Evolutionary conservation across 1,140 invertebrate species (phyloP).

Genomic region (Phymorhynchus buccinoides): DNA sequence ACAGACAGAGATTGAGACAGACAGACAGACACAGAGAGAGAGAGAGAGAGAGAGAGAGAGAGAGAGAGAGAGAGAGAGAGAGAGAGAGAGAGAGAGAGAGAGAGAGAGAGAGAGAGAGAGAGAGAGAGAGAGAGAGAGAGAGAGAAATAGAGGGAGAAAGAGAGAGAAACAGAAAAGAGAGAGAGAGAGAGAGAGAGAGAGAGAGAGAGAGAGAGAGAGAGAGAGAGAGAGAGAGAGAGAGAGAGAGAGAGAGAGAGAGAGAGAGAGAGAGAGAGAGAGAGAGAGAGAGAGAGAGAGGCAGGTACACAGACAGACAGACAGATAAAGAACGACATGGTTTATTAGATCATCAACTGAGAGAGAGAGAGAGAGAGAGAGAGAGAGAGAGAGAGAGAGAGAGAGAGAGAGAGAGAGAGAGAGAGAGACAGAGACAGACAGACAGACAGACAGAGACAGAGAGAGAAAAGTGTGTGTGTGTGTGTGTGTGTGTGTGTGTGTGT

Average conservation of each 20-base stretch:
- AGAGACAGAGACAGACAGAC: background rate
- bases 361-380: background rate
- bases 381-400: background rate
- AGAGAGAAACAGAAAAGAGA: too few species aligned
- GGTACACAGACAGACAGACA: background rate
- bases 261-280: background rate
- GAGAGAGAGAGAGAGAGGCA: background rate
- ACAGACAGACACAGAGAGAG: background rate
- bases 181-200: constrained; percentile 1
- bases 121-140: constrained; percentile 7
- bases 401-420: background rate
- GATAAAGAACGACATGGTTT: background rate
- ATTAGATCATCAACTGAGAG: too few species aligned
- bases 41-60: background rate
- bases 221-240: background rate
- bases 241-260: background rate
- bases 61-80: background rate
- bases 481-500: background rate
- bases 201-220: background rate
- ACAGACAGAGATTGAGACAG: too few species aligned
- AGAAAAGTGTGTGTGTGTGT: too few species aligned
- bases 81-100: background rate
- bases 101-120: background rate
- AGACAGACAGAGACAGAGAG: constrained; percentile 1
- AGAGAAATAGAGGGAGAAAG: too few species aligned